A percentile compares a stretch with the other conserved stretches of the same genome.
Conservation (phyloP, 2,888 invertebrate genomes). For the Phragmatobia fuliginosa region DNA sequence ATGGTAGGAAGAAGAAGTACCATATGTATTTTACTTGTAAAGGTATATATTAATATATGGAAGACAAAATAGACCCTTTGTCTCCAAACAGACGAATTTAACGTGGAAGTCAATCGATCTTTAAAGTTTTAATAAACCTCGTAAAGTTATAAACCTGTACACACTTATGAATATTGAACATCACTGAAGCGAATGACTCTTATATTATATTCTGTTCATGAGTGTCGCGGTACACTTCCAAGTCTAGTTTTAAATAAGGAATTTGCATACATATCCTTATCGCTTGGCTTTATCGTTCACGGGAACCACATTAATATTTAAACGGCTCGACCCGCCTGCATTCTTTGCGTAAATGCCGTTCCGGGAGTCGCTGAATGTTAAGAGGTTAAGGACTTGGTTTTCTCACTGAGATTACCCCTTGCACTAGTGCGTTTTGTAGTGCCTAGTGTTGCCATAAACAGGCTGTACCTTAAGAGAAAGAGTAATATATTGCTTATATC, state of each 20-base stretch:
- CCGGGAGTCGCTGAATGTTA: not conserved
- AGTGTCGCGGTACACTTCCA: not conserved
- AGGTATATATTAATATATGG: too few species aligned
- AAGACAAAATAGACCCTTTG: not conserved
- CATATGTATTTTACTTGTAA: too few species aligned
- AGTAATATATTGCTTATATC: too few species aligned
- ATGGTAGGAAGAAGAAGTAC: too few species aligned
- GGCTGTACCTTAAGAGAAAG: too few species aligned
- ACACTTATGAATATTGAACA: not conserved
- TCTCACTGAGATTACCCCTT: not conserved
- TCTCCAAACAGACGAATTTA: not conserved
- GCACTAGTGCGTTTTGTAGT: not conserved
- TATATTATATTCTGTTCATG: not conserved
- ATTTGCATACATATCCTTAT: not conserved
- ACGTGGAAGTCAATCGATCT: not conserved
- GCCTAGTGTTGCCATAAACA: not conserved
- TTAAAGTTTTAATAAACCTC: not conserved
- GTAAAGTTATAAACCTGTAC: not conserved
- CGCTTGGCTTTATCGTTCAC: not conserved
- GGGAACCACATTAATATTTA: not conserved
- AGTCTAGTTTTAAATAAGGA: conserved; percentile 1
- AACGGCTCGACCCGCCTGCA: not conserved
- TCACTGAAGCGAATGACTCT: not conserved
- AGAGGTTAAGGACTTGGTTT: not conserved
- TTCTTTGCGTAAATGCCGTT: conserved; percentile 4